phyloP scores from a whole-genome alignment of 2,888 invertebrate genomes.

The Aspidapion aeneum region DNA sequence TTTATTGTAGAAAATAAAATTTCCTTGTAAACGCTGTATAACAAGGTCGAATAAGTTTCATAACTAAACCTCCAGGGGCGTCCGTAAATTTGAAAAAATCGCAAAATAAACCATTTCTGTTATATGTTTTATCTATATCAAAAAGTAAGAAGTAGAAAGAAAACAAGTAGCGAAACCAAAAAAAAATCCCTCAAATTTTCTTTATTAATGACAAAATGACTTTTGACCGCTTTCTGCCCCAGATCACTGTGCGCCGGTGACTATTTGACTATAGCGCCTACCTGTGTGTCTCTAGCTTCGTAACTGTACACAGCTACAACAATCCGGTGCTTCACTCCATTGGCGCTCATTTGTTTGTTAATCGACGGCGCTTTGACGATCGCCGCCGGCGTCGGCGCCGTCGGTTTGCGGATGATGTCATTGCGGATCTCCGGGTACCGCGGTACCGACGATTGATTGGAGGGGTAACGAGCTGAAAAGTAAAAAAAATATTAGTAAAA shows the following conservation, averaged over 20 bases:
- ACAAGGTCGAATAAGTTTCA: no score
- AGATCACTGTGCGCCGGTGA: no score
- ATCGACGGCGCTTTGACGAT: slow-evolving; percentile 11
- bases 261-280: no score
- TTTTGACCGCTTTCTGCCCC: no score
- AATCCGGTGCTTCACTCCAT: slow-evolving; percentile 54
- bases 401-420: slow-evolving; percentile 34
- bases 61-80: no score
- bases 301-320: slow-evolving; percentile 95
- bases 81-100: no score
- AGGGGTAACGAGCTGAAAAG: slow-evolving; percentile 19
- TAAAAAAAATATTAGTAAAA: slow-evolving; percentile 1
- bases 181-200: neutral
- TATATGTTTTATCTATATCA: no score
- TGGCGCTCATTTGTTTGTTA: slow-evolving; percentile 24
- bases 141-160: no score
- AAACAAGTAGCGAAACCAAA: neutral
- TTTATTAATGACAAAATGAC: no score
- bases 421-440: slow-evolving; percentile 33
- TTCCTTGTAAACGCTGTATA: no score
- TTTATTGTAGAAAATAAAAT: no score
- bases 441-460: slow-evolving; percentile 14
- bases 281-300: slow-evolving; percentile 87
- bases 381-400: slow-evolving; percentile 57
- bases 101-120: no score